Base-by-base conservation (phyloP, 2,113 vertebrate species). In the Puffinus mauretanicus region DNA sequence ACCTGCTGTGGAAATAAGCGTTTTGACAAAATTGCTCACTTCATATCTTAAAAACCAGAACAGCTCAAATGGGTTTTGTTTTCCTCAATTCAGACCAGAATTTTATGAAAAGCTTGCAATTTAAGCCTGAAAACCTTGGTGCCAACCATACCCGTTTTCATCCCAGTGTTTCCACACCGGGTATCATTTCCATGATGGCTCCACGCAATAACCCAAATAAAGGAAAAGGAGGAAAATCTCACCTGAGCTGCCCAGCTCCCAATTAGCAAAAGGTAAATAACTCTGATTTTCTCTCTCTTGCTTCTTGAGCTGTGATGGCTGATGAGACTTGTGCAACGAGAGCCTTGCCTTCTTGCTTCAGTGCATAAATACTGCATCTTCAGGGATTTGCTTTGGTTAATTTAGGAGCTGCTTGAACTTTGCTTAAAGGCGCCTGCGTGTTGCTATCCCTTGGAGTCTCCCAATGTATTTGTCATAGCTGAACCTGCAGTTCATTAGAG, bases 391-490 rank as follows among this genome's bases (percentile, higher is more conserved):
- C 61, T 94, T 82, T 18, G 83, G 87, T 96, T 97, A 97, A 98
- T 98, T 97, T 97, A 97, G 96, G 95, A 97, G 97, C 92, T 92
- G 93, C 95, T 78, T 97, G 95, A 97, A 97, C 95, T 97, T 95
- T 97, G 88, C 94, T 98, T 86, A 95, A 96, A 97, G 95, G 96
- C 83, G 65, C 96, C 88, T 84, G 82, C 58, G 84, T 95, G 92
- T 95, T 93, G 55, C 95, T 88, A 69, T 96, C 95, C 97, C 93
- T 94, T 52, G 7, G 94, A 88, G 91, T 69, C 51, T 1, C 88
- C 67, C 62, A 1, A 47, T 57, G 90, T 83, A 71, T 96, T 96
- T 97, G 93, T 95, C 90, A 81, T 85, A 89, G 94, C 94, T 89
- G 89, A 97, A 96, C 91, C 94, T 85, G 96, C 93, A 95, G 94